Evolutionary conservation across 2,888 invertebrate genomes (phyloP).

Genomic region (Lasioglossum vierecki): DNA sequence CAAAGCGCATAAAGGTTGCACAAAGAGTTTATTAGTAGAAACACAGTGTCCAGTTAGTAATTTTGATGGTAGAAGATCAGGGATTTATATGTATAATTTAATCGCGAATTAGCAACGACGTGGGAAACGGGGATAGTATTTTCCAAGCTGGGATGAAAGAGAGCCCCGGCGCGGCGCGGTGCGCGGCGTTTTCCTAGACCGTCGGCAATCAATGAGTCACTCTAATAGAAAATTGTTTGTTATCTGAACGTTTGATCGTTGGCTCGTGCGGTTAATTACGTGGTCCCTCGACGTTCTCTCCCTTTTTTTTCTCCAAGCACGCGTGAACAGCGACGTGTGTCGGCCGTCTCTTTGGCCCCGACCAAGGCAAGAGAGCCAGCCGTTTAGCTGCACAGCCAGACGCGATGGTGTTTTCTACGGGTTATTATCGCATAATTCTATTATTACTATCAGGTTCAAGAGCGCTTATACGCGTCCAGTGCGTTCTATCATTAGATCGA

Average conservation of each 20-base stretch:
- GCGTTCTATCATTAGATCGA: slow-evolving; percentile 69
- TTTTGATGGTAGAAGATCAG: not conserved
- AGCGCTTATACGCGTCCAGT: slow-evolving; percentile 50
- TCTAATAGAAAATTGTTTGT: slow-evolving; percentile 70
- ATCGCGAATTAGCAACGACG: not conserved
- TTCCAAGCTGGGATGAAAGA: not conserved
- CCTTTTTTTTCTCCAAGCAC: slow-evolving; percentile 30
- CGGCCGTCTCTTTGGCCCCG: slow-evolving; percentile 15
- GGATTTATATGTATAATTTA: not conserved
- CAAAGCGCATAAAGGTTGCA: not conserved
- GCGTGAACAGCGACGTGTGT: slow-evolving; percentile 26
- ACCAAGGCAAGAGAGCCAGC: slow-evolving; percentile 14
- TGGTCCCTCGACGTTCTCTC: slow-evolving; percentile 46
- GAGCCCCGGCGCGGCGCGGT: not conserved
- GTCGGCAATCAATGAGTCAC: slow-evolving; percentile 59
- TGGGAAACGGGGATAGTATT: not conserved
- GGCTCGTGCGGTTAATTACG: slow-evolving; percentile 62
- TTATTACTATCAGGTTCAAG: slow-evolving; percentile 73
- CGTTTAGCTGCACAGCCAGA: slow-evolving; percentile 3
- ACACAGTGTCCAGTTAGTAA: not conserved
- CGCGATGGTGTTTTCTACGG: slow-evolving; percentile 45
- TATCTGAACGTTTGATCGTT: slow-evolving; percentile 63
- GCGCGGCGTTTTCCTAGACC: slow-evolving; percentile 41
- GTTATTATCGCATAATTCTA: slow-evolving; percentile 67
- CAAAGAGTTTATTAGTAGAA: not conserved